Evolutionary conservation across 2,888 invertebrate species (phyloP).

Genomic region (Netelia inedita): DNA sequence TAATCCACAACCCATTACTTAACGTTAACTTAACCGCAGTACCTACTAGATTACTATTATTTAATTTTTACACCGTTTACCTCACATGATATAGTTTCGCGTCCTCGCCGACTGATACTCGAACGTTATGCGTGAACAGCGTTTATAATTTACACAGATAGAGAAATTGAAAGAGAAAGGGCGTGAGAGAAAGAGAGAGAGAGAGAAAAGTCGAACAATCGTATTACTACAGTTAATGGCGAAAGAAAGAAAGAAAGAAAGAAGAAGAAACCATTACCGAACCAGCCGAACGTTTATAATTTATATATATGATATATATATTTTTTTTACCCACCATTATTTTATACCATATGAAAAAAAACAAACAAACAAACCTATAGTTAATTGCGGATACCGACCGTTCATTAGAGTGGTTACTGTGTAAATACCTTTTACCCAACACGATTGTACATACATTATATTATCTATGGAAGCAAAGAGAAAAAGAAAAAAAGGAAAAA

Average conservation of each 20-base stretch:
- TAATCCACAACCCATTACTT: constrained; percentile 69
- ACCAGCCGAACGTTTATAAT: constrained; percentile 75
- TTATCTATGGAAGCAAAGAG: constrained; percentile 63
- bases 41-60: constrained; percentile 81
- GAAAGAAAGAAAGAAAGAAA: constrained; percentile 31
- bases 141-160: constrained; percentile 57
- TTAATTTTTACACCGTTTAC: constrained; percentile 80
- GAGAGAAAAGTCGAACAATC: constrained; percentile 67
- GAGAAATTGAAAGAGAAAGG: constrained; percentile 57
- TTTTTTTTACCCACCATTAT: constrained; percentile 60
- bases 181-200: not conserved
- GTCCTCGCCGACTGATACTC: constrained; percentile 57
- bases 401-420: constrained; percentile 81
- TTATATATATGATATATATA: constrained; percentile 69
- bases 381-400: constrained; percentile 72
- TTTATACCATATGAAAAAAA: constrained; percentile 57
- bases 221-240: constrained; percentile 77
- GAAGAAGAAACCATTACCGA: constrained; percentile 69
- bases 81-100: constrained; percentile 76
- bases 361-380: constrained; percentile 60
- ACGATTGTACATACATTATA: constrained; percentile 81
- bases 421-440: constrained; percentile 79
- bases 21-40: constrained; percentile 78
- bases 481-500: constrained; percentile 68
- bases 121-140: constrained; percentile 48